Evolutionary conservation across 2,797 vertebrate species (phyloP), one percentile per base, ranked within the genome.

Genomic region (Tokudaia tokunoshimensis): DNA sequence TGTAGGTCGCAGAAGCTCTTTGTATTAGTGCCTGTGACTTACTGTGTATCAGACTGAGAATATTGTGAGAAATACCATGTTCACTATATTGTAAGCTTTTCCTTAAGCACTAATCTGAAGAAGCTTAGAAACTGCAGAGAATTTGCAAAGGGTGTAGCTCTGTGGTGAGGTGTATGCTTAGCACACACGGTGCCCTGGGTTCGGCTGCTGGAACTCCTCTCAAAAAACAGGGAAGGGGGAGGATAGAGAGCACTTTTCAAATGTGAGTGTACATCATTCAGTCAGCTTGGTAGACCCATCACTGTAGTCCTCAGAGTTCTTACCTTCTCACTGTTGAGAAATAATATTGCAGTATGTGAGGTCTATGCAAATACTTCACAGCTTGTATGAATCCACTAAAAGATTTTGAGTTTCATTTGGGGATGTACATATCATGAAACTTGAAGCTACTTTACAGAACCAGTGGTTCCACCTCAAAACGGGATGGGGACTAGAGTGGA

Each of bases 241-340:
- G 29, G 15, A 11, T 47, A 5, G 34, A 76, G 50, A 67, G 37
- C n/a, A 50, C 50, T 13, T 89, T 65, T 87, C 83, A 88, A 44
- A 83, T 52, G 74, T 44, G 59, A 41, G 55, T 61, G 20, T 63
- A 17, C 52, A 15, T 74, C 31, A 75, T 44, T 92, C 89, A 52
- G 15, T 81, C 67, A 75, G 65, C 75, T 41, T 90, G 22, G 70
- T 47, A 9, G 83, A 55, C n/a, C 12, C 20, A 37, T 63, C 19
- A 47, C 41, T 88, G 3, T 37, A 52, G 29, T 50, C 84, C 47
- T 83, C 11, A 59, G 65, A 41, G 50, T 78, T 83, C 59, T 75
- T 19, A 67, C 83, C 80, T 76, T 92, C 88, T 91, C 55, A 89
- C 55, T 87, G 22, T 47, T 92, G 50, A 95, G 90, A 93, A 94